Conservation (phyloP, 2,888 invertebrate species). For the Stenodera caucasica region DNA sequence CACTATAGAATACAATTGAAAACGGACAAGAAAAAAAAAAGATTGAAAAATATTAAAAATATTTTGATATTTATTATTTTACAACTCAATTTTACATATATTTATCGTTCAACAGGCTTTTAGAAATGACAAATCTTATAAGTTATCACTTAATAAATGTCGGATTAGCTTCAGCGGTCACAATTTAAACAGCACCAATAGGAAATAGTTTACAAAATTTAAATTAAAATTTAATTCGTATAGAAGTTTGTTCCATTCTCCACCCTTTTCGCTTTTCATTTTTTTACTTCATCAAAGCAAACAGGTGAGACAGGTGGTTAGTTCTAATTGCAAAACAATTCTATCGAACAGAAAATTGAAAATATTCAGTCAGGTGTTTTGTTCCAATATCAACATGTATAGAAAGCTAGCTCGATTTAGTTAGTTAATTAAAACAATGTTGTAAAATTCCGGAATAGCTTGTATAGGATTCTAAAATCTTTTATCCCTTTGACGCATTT, state of each 20-base stretch:
- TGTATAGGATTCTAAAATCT: slow-evolving; percentile 8
- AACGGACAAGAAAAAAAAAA: too few species aligned
- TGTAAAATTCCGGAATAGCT: background rate
- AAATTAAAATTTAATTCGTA: slow-evolving; percentile 22
- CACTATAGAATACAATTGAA: background rate
- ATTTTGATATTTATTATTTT: too few species aligned
- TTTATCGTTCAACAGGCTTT: background rate
- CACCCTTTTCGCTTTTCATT: background rate
- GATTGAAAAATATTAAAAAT: too few species aligned
- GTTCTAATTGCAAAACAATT: slow-evolving; percentile 27
- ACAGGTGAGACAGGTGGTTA: slow-evolving; percentile 22
- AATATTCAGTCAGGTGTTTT: slow-evolving; percentile 2
- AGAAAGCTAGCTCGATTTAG: too few species aligned
- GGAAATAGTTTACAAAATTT: too few species aligned
- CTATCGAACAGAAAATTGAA: background rate
- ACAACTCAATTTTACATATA: too few species aligned
- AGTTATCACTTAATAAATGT: slow-evolving; percentile 27
- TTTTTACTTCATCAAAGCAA: slow-evolving; percentile 7
- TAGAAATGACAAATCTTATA: slow-evolving; percentile 4
- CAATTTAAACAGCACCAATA: slow-evolving; percentile 8
- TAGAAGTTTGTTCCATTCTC: slow-evolving; percentile 14
- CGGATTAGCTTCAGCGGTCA: slow-evolving; percentile 17
- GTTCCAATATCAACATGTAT: background rate
- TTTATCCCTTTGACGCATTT: slow-evolving; percentile 25
- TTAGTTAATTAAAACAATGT: background rate